phyloP scores from a whole-genome alignment of 2,888 invertebrate species.

The Dynastes hyllus region DNA sequence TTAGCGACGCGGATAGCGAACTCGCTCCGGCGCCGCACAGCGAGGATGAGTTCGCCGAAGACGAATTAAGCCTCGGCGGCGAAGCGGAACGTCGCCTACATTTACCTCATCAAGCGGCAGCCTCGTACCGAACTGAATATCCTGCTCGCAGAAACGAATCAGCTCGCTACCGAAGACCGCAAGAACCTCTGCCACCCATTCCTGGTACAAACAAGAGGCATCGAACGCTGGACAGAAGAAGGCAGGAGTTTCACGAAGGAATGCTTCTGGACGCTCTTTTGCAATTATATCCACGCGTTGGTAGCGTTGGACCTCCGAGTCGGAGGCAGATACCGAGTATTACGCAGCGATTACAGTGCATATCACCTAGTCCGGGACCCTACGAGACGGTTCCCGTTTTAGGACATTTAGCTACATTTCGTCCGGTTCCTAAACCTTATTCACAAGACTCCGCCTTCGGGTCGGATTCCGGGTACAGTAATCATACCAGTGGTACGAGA shows the following conservation, averaged over 20 bases:
- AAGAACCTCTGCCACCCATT: slow-evolving; percentile 76
- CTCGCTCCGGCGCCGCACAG: slow-evolving; percentile 77
- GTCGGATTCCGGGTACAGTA: slow-evolving; percentile 90
- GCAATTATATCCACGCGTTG: slow-evolving; percentile 82
- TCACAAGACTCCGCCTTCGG: slow-evolving; percentile 86
- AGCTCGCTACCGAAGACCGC: slow-evolving; percentile 76
- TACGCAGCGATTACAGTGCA: slow-evolving; percentile 69
- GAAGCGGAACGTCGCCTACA: slow-evolving; percentile 66
- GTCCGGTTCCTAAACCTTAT: slow-evolving; percentile 78
- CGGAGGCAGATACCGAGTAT: slow-evolving; percentile 68
- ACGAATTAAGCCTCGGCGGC: slow-evolving; percentile 80
- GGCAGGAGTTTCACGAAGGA: slow-evolving; percentile 87
- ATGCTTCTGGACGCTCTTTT: slow-evolving; percentile 83
- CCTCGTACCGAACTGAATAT: slow-evolving; percentile 58
- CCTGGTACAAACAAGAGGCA: slow-evolving; percentile 73
- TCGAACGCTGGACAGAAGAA: slow-evolving; percentile 73
- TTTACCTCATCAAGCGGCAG: slow-evolving; percentile 68
- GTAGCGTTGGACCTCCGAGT: slow-evolving; percentile 76
- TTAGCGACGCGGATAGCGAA: slow-evolving; percentile 79
- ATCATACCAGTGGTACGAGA: slow-evolving; percentile 80
- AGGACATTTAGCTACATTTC: slow-evolving; percentile 76
- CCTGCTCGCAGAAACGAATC: slow-evolving; percentile 68
- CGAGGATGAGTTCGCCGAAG: slow-evolving; percentile 90
- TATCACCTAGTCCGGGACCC: slow-evolving; percentile 71
- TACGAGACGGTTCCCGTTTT: slow-evolving; percentile 83